A percentile compares a stretch with the other conserved stretches of the same genome.
These are phyloP conservation scores for Heterotis niloticus DNA, from an alignment of 2,113 vertebrate species.

Conservation along the genomic window DNA sequence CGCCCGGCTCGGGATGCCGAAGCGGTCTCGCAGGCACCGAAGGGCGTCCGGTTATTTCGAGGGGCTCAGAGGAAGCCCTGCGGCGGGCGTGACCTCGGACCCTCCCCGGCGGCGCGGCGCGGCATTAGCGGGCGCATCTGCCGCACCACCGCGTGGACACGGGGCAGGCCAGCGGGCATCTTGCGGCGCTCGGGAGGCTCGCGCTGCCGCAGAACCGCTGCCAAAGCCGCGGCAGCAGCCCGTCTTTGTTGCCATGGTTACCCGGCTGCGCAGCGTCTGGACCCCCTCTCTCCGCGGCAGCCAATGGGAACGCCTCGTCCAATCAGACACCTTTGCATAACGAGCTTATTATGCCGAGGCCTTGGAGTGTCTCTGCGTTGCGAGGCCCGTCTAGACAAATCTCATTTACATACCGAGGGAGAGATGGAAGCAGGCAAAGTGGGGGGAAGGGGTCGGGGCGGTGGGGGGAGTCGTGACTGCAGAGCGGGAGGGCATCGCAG, in stretches of 20 bases:
- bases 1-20: not conserved
- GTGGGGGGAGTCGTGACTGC: not conserved
- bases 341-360: constrained; percentile 71
- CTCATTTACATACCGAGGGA: constrained; percentile 65
- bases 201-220: constrained; percentile 66
- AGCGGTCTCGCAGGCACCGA: not conserved
- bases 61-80: not conserved
- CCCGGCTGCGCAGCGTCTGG: constrained; percentile 68
- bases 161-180: constrained; percentile 50
- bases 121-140: constrained; percentile 22
- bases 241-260: constrained; percentile 71
- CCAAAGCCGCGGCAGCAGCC: constrained; percentile 65
- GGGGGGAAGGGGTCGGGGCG: constrained; percentile 6
- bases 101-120: constrained; percentile 47
- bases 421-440: constrained; percentile 27
- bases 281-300: constrained; percentile 50
- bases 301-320: constrained; percentile 67
- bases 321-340: constrained; percentile 75
- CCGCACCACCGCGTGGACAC: constrained; percentile 33
- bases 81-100: not conserved
- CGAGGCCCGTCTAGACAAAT: constrained; percentile 71
- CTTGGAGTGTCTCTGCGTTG: constrained; percentile 62
- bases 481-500: not conserved
- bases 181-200: constrained; percentile 60
- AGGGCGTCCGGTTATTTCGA: not conserved